Evolutionary conservation across 2,888 invertebrate genomes (phyloP).

Genomic region (Andrena dorsata): DNA sequence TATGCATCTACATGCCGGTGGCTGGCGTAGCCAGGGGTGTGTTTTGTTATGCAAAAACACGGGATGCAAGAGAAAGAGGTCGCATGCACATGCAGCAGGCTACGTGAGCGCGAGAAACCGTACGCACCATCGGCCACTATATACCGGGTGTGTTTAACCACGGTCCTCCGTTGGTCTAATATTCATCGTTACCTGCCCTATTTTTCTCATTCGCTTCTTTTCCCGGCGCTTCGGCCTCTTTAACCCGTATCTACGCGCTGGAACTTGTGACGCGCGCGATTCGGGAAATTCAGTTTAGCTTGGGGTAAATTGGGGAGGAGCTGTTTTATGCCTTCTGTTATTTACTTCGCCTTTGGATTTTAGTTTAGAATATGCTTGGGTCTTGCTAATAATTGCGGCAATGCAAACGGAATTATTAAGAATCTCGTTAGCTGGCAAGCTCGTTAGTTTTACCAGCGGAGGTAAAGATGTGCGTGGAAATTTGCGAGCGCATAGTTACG

Average conservation of each 20-base stretch:
- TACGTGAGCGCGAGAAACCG: constrained; percentile 65
- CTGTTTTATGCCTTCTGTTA: too few species aligned
- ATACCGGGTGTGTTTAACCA: constrained; percentile 56
- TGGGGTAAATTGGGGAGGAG: too few species aligned
- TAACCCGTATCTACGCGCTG: constrained; percentile 1
- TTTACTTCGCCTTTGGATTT: too few species aligned
- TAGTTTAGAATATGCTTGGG: too few species aligned
- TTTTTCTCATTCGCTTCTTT: constrained; percentile 38
- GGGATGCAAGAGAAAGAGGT: constrained; percentile 63
- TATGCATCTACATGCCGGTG: constrained; percentile 26
- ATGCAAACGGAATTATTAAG: neutral
- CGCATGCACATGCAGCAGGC: constrained; percentile 70
- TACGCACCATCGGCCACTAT: constrained; percentile 70
- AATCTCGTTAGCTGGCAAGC: neutral
- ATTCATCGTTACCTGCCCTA: constrained; percentile 59
- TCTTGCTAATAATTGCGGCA: too few species aligned
- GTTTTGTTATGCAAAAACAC: constrained; percentile 48
- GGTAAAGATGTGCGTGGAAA: neutral
- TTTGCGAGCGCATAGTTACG: constrained; percentile 26
- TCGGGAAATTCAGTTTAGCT: neutral
- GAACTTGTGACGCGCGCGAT: neutral
- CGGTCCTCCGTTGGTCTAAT: constrained; percentile 50
- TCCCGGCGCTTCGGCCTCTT: neutral
- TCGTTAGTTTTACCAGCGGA: neutral
- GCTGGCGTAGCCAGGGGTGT: constrained; percentile 23